phyloP scores from a whole-genome alignment of 2,888 invertebrate genomes.

The Aleiodes alternator region DNA sequence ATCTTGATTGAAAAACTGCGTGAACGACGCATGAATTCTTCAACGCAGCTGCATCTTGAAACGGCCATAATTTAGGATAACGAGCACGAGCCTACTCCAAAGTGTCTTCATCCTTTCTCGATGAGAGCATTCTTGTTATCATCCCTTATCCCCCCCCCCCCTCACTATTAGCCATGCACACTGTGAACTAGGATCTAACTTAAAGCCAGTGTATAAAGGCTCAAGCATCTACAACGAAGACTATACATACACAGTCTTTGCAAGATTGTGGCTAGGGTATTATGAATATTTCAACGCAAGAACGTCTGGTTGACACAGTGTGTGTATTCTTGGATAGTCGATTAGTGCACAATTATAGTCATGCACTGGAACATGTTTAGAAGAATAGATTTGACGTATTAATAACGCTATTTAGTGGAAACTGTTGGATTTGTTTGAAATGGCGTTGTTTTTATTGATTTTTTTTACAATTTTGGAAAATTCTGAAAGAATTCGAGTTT shows the following conservation, averaged over 20 bases:
- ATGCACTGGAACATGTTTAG: not conserved
- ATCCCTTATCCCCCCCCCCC: slow-evolving; percentile 2
- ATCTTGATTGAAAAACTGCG: no score
- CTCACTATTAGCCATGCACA: slow-evolving; percentile 30
- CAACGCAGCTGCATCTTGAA: no score
- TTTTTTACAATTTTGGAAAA: no score
- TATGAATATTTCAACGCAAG: slow-evolving; percentile 22
- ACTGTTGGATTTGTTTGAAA: no score
- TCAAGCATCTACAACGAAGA: not conserved
- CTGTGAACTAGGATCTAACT: not conserved
- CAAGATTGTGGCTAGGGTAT: slow-evolving; percentile 19
- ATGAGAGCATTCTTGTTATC: slow-evolving; percentile 28
- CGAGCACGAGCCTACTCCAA: not conserved
- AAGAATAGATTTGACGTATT: not conserved
- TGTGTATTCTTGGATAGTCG: slow-evolving; percentile 17
- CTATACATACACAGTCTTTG: not conserved
- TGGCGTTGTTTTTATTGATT: no score
- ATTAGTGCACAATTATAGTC: not conserved
- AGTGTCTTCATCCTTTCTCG: slow-evolving; percentile 3
- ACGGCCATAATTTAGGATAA: no score
- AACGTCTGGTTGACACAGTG: slow-evolving; percentile 7
- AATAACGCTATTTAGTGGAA: no score
- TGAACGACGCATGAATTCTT: no score
- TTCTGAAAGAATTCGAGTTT: no score
- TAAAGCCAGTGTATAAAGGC: slow-evolving; percentile 11